Percentiles rank a stretch among this genome's conserved stretches.
phyloP scores from a whole-genome alignment of 2,888 invertebrate genomes.

The Allygus modestus region DNA sequence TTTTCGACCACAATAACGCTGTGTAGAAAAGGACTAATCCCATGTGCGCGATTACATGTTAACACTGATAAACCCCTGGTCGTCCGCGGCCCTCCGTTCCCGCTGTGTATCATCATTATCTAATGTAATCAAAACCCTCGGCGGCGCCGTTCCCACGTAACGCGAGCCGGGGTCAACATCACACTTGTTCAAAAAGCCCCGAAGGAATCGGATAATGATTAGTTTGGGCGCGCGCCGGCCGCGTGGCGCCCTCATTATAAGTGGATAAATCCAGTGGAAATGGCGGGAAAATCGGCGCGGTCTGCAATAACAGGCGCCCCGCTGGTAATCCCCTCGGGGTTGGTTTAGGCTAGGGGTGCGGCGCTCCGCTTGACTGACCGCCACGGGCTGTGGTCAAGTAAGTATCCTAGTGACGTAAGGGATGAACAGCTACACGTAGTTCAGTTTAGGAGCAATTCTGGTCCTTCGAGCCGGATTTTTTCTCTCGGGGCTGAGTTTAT shows the following conservation, averaged over 20 bases:
- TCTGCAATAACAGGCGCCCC: constrained; percentile 54
- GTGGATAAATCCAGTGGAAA: constrained; percentile 37
- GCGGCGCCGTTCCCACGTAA: constrained; percentile 41
- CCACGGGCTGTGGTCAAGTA: neutral
- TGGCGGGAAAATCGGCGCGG: constrained; percentile 53
- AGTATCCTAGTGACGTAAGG: too few species aligned
- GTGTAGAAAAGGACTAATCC: too few species aligned
- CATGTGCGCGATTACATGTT: too few species aligned
- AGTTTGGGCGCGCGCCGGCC: constrained; percentile 34
- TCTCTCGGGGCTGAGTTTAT: too few species aligned
- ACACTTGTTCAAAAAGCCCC: constrained; percentile 54
- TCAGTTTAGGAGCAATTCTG: too few species aligned
- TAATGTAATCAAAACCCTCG: constrained; percentile 41
- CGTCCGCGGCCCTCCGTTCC: neutral
- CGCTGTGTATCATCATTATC: constrained; percentile 46
- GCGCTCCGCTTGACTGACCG: neutral
- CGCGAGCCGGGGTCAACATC: constrained; percentile 36
- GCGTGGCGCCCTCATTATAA: constrained; percentile 48
- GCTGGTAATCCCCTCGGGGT: constrained; percentile 19
- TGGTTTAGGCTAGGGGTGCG: neutral
- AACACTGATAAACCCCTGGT: too few species aligned
- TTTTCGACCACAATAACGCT: too few species aligned
- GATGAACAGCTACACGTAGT: too few species aligned
- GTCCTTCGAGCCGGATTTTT: too few species aligned
- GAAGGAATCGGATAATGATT: constrained; percentile 56